Evolutionary conservation across 2,888 invertebrate species (phyloP), one percentile per base, ranked within the genome.

Genomic region (Gymnocheta viridis): DNA sequence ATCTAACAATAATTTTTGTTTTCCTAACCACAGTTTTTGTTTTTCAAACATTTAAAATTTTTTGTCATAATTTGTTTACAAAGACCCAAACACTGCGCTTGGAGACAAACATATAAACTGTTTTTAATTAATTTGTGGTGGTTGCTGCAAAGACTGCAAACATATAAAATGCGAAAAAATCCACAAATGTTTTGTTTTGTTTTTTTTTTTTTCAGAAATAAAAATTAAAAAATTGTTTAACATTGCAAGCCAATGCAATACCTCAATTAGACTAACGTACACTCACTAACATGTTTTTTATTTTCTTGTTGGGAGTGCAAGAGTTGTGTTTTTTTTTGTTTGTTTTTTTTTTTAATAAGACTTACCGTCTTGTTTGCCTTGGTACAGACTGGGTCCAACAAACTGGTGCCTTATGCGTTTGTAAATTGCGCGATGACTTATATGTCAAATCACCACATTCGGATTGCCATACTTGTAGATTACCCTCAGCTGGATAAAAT

Each of bases 351-450:
- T 32, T 29, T 44, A 32, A 54, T 27, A 7, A 38, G 27, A 89
- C 91, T 91, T 86, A 92, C 92, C 92, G 90, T 91, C 92, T 92
- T 64, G 92, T 89, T 89, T 92, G 92, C 87, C 92, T 90, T 89
- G 92, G 92, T 88, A 92, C 90, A 38, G 92, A 92, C 87, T 92
- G 92, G 86, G 92, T 92, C 92, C 92, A 92, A 87, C 92, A 92
- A 83, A 91, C 90, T 81, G 92, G 92, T 88, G 91, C 91, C 88
- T 92, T 92, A 76, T 91, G 87, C 79, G 91, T 89, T 86, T 91
- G 91, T 87, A 90, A 89, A 87, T 90, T 90, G 87, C 90, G 88
- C 72, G 91, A 91, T 83, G 92, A 92, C 86, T 91, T 92, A 85
- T 92, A 92, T 80, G 92, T 91, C 82, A 92, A 88, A 85, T 92